Conservation (phyloP, 2,888 invertebrate genomes). For the Limenitis camilla region DNA sequence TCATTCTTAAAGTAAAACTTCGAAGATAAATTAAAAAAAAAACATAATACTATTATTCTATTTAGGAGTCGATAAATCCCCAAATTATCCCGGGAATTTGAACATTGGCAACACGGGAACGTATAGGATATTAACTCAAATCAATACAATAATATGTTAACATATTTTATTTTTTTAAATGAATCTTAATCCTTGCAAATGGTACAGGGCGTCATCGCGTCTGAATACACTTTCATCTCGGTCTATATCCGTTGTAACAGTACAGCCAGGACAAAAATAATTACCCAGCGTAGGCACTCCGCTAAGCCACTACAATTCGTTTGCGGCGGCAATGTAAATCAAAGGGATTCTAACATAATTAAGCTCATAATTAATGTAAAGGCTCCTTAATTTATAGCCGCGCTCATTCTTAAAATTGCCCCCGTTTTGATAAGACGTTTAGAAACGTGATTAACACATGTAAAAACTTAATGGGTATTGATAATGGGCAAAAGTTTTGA, state of each 20-base stretch:
- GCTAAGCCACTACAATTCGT: conserved; percentile 72
- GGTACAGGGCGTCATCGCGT: conserved; percentile 58
- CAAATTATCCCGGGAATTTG: too few species aligned
- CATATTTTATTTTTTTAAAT: too few species aligned
- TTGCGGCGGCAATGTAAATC: conserved; percentile 72
- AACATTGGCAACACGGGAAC: too few species aligned
- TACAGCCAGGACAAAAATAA: conserved; percentile 64
- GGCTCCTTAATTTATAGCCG: conserved; percentile 68
- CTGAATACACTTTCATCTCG: conserved; percentile 66
- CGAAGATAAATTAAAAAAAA: too few species aligned
- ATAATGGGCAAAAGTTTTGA: conserved; percentile 38
- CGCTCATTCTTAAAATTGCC: conserved; percentile 69
- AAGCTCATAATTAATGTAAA: conserved; percentile 74
- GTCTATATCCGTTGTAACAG: conserved; percentile 31
- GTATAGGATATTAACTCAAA: too few species aligned
- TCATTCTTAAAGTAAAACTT: too few species aligned
- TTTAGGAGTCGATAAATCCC: too few species aligned
- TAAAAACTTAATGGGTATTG: conserved; percentile 54
- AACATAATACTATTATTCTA: too few species aligned
- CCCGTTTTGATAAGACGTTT: conserved; percentile 59
- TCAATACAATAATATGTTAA: too few species aligned
- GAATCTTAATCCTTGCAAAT: conserved; percentile 59
- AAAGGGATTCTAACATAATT: conserved; percentile 73
- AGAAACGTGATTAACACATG: conserved; percentile 51
- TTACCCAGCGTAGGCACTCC: conserved; percentile 51